Evolutionary conservation across 2,888 invertebrate genomes (phyloP).

Genomic region (Drosophila ustulata): DNA sequence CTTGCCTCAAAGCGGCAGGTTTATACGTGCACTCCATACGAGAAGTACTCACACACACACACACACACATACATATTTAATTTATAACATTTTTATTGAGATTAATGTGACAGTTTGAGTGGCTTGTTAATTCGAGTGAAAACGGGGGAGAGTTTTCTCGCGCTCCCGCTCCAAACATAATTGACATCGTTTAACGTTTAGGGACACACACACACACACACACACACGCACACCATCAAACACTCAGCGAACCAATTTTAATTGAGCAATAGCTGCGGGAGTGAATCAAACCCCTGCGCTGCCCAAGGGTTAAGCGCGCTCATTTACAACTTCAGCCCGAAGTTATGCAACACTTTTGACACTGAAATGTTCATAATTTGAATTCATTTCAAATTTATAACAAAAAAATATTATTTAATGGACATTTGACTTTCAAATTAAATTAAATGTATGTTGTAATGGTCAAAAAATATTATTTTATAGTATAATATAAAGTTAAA

Average conservation of each 20-base stretch:
- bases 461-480: too few relatives aligned
- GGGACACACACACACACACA: conserved; percentile 29
- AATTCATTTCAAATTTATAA: too few relatives aligned
- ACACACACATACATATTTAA: conserved; percentile 32
- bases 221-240: neutral
- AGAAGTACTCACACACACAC: conserved; percentile 8
- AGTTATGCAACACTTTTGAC: conserved; percentile 54
- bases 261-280: conserved; percentile 7
- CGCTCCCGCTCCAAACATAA: conserved; percentile 52
- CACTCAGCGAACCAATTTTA: conserved; percentile 16
- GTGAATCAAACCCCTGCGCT: neutral
- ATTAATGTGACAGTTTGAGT: conserved; percentile 69
- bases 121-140: conserved; percentile 27
- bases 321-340: conserved; percentile 39
- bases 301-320: conserved; percentile 34
- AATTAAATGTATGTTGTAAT: too few relatives aligned
- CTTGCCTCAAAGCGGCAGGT: conserved; percentile 27
- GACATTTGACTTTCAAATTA: too few relatives aligned
- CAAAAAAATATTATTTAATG: too few relatives aligned
- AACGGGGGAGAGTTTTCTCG: neutral
- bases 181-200: conserved; percentile 65
- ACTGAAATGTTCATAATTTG: too few relatives aligned
- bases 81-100: conserved; percentile 66
- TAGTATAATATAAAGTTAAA: neutral
- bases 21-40: conserved; percentile 6